Base-by-base conservation (phyloP, 2,797 vertebrate species). In the Sebastes taczanowskii region DNA sequence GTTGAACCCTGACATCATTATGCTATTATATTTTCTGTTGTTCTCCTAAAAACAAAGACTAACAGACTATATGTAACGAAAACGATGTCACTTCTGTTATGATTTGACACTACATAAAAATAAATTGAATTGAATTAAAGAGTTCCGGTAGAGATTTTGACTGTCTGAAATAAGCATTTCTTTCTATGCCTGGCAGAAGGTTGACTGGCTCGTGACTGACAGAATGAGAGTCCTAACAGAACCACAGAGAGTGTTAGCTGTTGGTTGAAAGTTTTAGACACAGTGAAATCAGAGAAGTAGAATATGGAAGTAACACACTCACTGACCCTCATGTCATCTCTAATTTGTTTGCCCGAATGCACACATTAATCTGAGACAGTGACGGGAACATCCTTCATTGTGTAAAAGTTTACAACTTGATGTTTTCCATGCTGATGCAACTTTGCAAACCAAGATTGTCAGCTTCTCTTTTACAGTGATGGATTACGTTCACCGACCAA, bases 171-270 rank as follows among this genome's bases (percentile, higher is more conserved):
- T 34, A 53, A 38, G 35, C 23, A 34, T 56, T 62, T 75, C 27
- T 49, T 67, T 62, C 66, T 18, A 0, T 1, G 30, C 18, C 61
- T 74, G 77, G 62, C 79, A 83, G 68, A 18, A 27, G 60, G 2
- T 56, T 53, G 62, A 65, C n/a, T 27, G 77, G 20, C 64, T 73
- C 2, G 27, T 78, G 86, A 84, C 67, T 87, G 86, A 87, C 83
- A 87, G 80, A 83, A 70, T 49, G 62, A 73, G 74, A 69, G 64
- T 78, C 80, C 79, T 53, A 55, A 71, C 77, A 29, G 18, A 70
- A 70, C 53, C 23, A 10, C 65, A 3, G 30, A 53, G 5, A 58
- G 23, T 3, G 2, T 22, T 30, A 52, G 62, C 38, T 10, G 42
- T 58, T 49, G 61, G 65, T 5, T 46, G 6, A 53, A 85, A 52